phyloP scores from a whole-genome alignment of 92 coral and sea anemone genomes.

The Porites cylindrica region DNA sequence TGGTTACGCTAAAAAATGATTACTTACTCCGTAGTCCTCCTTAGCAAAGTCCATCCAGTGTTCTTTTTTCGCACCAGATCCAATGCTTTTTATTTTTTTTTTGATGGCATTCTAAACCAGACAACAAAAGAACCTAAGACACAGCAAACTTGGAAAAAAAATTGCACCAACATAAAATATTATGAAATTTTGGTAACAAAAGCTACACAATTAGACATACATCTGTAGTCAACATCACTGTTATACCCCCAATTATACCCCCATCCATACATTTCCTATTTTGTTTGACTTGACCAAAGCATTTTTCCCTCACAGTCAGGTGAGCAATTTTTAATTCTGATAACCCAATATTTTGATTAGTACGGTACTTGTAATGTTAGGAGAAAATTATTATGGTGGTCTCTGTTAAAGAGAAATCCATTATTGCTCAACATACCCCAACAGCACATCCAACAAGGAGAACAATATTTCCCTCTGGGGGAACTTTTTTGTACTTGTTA shows the following conservation, averaged over 20 bases:
- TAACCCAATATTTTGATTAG: background rate
- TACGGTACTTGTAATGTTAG: too few species aligned
- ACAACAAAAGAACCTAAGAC: background rate
- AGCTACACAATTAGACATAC: too few species aligned
- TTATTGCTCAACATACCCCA: conserved; percentile 70
- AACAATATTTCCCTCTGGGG: conserved; percentile 95
- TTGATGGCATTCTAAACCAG: conserved; percentile 77
- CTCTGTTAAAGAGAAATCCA: background rate
- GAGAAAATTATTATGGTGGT: too few species aligned
- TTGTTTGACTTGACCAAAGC: too few species aligned
- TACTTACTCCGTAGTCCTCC: conserved; percentile 87
- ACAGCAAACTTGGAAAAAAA: too few species aligned
- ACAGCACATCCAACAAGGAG: conserved; percentile 86
- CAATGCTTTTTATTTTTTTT: conserved; percentile 54
- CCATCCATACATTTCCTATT: background rate
- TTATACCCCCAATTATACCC: background rate
- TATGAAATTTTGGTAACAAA: too few species aligned
- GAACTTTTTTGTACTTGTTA: conserved; percentile 88
- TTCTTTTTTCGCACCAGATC: conserved; percentile 67
- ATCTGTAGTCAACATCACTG: too few species aligned
- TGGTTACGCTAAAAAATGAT: too few species aligned
- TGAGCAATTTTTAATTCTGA: too few species aligned
- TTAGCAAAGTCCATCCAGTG: conserved; percentile 99
- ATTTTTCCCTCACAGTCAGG: too few species aligned
- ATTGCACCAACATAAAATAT: too few species aligned